Base-by-base conservation (phyloP, 1,140 invertebrate genomes). In the Gonioctena quinquepunctata region DNA sequence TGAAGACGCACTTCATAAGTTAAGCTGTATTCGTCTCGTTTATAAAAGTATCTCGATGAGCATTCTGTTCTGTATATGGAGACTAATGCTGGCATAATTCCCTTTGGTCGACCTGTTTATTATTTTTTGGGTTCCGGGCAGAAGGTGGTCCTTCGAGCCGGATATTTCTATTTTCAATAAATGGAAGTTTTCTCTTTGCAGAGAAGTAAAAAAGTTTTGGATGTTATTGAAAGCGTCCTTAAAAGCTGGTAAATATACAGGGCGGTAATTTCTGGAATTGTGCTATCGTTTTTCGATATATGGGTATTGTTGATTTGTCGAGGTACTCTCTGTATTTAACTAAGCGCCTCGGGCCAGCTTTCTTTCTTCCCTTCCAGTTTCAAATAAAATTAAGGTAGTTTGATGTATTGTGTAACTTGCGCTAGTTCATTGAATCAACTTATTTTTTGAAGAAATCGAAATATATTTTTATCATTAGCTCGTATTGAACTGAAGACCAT, bases 1-100 rank as follows among this genome's bases (percentile, higher is more conserved):
- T 97, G 69, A 96, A 96, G 84, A 90, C 91, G 71, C 95, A 97
- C 85, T 96, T 97, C 85, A 84, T 92, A 79, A 89, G 90, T 77
- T 91, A 90, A 87, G 22, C 21, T 48, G 19, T 48, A 16, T 23
- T 28, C 11, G 19, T 21, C 1, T 11, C 33, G 19, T 21, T 19
- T 27, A 11, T 5, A 22, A 11, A n/a, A 27, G 13, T 26, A 60
- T 22, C 57, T 8, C 25, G 23, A 6, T 16, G n/a, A 19, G 8
- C 18, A 54, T 54, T 54, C 7, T 13, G n/a, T 54, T 54, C 18
- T 54, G 8, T 18, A 13, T 54, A 54, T 54, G 18, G 8, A 19
- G 18, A 54, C 7, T 13, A 7, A 54, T 54, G 6, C 33, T 13
- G 8, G 18, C 18, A 54, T 13, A 19, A n/a, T 54, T 13, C 50